Evolutionary conservation across 2,797 vertebrate species (phyloP).

Genomic region (Valencia hispanica): DNA sequence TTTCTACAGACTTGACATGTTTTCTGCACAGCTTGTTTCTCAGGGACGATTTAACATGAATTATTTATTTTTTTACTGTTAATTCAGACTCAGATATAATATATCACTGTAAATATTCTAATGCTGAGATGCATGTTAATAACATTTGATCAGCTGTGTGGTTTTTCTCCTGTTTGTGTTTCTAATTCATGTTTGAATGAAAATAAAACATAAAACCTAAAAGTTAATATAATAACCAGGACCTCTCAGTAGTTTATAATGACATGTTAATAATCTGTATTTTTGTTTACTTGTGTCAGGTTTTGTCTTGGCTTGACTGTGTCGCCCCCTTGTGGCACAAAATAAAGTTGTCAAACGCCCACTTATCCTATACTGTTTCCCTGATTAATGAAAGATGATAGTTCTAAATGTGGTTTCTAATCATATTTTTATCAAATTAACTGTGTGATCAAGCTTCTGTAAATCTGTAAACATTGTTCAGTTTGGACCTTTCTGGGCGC

Average conservation of each 20-base stretch:
- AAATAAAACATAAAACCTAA: background rate
- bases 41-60: background rate
- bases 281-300: no score
- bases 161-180: background rate
- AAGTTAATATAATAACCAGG: background rate
- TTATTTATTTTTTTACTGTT: background rate
- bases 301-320: background rate
- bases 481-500: no score
- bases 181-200: background rate
- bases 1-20: background rate
- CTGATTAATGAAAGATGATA: no score
- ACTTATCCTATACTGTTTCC: no score
- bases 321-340: no score
- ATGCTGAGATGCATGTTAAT: background rate
- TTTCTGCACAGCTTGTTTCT: background rate
- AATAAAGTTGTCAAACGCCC: no score
- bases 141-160: background rate
- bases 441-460: no score
- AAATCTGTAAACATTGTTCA: no score
- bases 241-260: background rate
- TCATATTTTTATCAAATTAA: no score
- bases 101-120: background rate
- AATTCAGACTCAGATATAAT: background rate
- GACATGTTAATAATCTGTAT: background rate
- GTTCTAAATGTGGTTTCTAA: no score